These are phyloP conservation scores for Macrostomum cliftonense DNA, from an alignment of 2,888 invertebrate genomes.

Conservation along the genomic window DNA sequence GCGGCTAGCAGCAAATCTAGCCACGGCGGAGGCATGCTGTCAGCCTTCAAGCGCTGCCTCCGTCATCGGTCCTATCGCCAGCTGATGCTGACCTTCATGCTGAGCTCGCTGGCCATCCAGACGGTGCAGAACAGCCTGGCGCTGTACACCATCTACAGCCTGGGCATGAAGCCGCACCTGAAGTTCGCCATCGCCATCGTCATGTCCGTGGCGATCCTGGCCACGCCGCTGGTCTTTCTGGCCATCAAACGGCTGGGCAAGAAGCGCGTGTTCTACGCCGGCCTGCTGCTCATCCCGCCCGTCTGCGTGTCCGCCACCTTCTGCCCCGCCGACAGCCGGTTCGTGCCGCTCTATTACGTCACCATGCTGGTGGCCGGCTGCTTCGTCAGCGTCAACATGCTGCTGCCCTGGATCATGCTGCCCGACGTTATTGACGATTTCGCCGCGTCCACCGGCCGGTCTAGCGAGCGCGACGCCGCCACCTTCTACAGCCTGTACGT, in stretches of 20 bases:
- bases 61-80: too few relatives aligned
- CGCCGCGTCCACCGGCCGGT: conserved; percentile 20
- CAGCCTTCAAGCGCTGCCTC: too few relatives aligned
- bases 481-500: conserved; percentile 31
- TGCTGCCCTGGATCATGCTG: conserved; percentile 28
- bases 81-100: too few relatives aligned
- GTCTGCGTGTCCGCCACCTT: too few relatives aligned
- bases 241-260: conserved; percentile 21
- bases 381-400: conserved; percentile 20
- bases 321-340: too few relatives aligned
- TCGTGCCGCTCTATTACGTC: not conserved
- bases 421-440: conserved; percentile 28
- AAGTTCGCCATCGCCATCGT: conserved; percentile 20
- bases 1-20: too few relatives aligned
- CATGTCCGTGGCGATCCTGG: conserved; percentile 22
- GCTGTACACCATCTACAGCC: conserved; percentile 22
- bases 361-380: conserved; percentile 19
- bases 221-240: conserved; percentile 24
- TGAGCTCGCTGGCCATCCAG: conserved; percentile 12
- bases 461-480: conserved; percentile 18
- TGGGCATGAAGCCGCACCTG: conserved; percentile 21
- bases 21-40: too few relatives aligned
- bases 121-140: conserved; percentile 27
- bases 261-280: conserved; percentile 23
- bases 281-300: conserved; percentile 8